Evolutionary conservation across 2,113 vertebrate species (phyloP), one percentile per base, ranked within the genome.

Genomic region (Seriola rivoliana): DNA sequence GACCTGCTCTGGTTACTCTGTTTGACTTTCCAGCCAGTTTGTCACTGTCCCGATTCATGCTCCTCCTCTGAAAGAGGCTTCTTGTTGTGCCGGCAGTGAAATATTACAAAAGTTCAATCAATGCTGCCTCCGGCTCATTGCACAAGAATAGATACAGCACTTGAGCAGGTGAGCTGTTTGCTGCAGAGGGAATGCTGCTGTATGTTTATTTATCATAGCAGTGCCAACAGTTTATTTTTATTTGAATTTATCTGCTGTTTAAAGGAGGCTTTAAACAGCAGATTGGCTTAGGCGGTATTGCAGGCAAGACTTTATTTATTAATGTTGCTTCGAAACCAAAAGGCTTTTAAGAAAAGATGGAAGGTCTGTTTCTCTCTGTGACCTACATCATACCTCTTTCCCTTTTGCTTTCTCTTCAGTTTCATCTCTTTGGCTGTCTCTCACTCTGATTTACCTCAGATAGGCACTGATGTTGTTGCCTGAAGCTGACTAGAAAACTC

Each of bases 1-100:
- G 65, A 72, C 84, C 89, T 80, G 85, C 91, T 94, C 86, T 80
- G 77, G 92, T 91, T 92, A 89, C 91, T 85, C 85, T 91, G 85
- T 94, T 93, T 93, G 94, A 90, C 88, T 92, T 94, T 92, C 91
- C 86, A 90, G 88, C 88, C 85, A 88, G 94, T 92, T 93, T 95
- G 93, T 95, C 93, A 93, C 92, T 79, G 75, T 85, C 79, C 81
- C 90, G 88, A 93, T 92, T 93, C 90, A 89, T 71, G 85, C 85
- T 87, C 85, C 83, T 92, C 82, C 76, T 86, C 82, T 94, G 84
- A 93, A 92, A 90, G 86, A 87, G 85, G 75, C 85, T 92, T 89
- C 88, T 93, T 92, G 89, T 93, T 89, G 85, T 88, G 57, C 86
- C 54, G 75, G 84, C 77, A 77, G 89, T 91, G 88, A 94, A 92